These are phyloP conservation scores for Blastobasis lacticolella DNA, from an alignment of 2,888 invertebrate species.

Conservation along the genomic window DNA sequence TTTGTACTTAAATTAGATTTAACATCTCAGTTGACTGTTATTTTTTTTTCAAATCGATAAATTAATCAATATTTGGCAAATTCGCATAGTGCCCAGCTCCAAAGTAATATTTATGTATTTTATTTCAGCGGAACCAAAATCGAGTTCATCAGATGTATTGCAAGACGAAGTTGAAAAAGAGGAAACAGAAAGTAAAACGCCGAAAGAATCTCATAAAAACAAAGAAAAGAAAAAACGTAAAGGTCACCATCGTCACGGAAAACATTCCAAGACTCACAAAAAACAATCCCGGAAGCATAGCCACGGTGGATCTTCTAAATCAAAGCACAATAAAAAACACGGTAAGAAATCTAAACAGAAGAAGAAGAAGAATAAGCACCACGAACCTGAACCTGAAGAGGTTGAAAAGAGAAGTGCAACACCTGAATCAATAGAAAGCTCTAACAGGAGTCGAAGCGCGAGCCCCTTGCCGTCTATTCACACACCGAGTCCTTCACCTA, in stretches of 20 bases:
- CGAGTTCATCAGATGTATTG: slow-evolving; percentile 38
- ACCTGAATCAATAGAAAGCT: slow-evolving; percentile 55
- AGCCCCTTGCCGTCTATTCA: slow-evolving; percentile 64
- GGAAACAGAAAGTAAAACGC: slow-evolving; percentile 29
- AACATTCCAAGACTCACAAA: slow-evolving; percentile 64
- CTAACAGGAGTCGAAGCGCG: slow-evolving; percentile 57
- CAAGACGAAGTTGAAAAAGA: background rate
- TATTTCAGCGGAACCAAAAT: slow-evolving; percentile 37
- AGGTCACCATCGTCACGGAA: slow-evolving; percentile 59
- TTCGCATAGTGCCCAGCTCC: no score
- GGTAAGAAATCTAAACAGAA: slow-evolving; percentile 66
- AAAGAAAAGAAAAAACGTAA: slow-evolving; percentile 63
- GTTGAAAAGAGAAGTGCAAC: slow-evolving; percentile 34
- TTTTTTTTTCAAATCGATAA: no score
- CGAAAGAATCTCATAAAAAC: slow-evolving; percentile 57
- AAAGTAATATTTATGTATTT: background rate
- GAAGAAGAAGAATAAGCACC: slow-evolving; percentile 60
- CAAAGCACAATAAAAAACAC: slow-evolving; percentile 49
- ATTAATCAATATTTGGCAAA: no score
- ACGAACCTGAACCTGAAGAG: slow-evolving; percentile 30
- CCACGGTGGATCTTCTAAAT: slow-evolving; percentile 36
- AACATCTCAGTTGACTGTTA: no score
- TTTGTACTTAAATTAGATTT: no score
- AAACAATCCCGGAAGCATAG: slow-evolving; percentile 48
- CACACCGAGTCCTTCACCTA: slow-evolving; percentile 55